Evolutionary conservation across 2,113 vertebrate species (phyloP), one percentile per base, ranked within the genome.

Genomic region (Girardinichthys multiradiatus): DNA sequence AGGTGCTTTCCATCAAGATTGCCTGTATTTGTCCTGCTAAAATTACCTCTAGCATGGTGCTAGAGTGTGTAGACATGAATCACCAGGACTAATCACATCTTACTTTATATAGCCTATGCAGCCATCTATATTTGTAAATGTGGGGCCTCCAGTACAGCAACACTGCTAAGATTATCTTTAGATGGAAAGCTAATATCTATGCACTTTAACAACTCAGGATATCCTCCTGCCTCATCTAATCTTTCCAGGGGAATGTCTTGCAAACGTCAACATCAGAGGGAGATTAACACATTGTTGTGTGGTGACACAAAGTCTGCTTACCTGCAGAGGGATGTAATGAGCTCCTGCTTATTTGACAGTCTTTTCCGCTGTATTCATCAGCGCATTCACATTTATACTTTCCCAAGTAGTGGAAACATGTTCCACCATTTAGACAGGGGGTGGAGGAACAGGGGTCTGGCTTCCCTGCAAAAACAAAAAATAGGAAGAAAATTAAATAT

Each of bases 331-430:
- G 33, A 27, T 64, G 84, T 2, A 74, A 26, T 0, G 77, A 60
- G 51, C 74, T 88, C 90, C 69, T 92, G 95, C 93, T 95, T 0
- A 93, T 94, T 84, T 98, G 97, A 0, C 97, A 99, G 93, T 98
- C 96, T 31, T 96, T 90, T 60, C 98, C 98, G 0, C 93, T 86
- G 81, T 95, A 99, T 70, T 92, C 92, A 0, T 91, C 92, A 10
- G 95, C 93, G 74, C 98, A 99, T 90, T 99, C 97, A 19, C 98
- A 99, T 90, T 99, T 99, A 92, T 98, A 99, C 91, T 99, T 99
- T 80, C 97, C 98, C 0, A 98, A 97, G 90, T 99, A 99, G 90
- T 99, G 98, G 90, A 99, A 99, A 89, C 97, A 99, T 1, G 97
- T 99, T 31, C 98, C 98, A 0, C 97, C 96, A 0, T 98, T 98